Evolutionary conservation across 2,888 invertebrate species (phyloP).

Genomic region (Portevinia maculata): DNA sequence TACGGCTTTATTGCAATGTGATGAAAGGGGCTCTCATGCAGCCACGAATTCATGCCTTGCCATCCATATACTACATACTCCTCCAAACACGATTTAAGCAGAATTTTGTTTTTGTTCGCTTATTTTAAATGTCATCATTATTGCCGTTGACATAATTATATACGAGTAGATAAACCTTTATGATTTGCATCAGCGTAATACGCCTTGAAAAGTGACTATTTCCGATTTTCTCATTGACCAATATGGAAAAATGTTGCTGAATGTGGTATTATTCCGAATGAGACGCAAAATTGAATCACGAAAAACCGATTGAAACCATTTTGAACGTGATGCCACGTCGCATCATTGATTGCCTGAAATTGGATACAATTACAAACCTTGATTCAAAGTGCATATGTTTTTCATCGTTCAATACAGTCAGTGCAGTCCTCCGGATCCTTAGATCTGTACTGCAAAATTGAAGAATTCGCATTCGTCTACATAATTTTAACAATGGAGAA

Average conservation of each 20-base stretch:
- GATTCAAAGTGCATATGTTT: not conserved
- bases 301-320: conserved; percentile 77
- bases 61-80: conserved; percentile 71
- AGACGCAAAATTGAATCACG: conserved; percentile 76
- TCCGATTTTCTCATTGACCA: conserved; percentile 74
- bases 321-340: conserved; percentile 76
- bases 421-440: conserved; percentile 72
- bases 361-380: not conserved
- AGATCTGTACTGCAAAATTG: conserved; percentile 49
- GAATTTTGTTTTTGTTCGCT: conserved; percentile 75
- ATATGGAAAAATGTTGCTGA: conserved; percentile 76
- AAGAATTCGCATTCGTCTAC: conserved; percentile 76
- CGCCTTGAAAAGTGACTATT: conserved; percentile 74
- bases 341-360: conserved; percentile 76
- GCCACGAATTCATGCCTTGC: conserved; percentile 76
- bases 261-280: conserved; percentile 74
- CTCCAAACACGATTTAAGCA: conserved; percentile 76
- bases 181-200: conserved; percentile 77
- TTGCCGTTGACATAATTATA: too few relatives aligned
- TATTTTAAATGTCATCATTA: conserved; percentile 76
- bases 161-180: too few relatives aligned
- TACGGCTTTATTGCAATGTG: conserved; percentile 77
- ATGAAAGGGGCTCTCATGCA: conserved; percentile 75
- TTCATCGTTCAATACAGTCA: conserved; percentile 71
- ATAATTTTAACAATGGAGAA: too few relatives aligned